Evolutionary conservation across 2,113 vertebrate genomes (phyloP), one percentile per base, ranked within the genome.

Genomic region (Struthidea cinerea): DNA sequence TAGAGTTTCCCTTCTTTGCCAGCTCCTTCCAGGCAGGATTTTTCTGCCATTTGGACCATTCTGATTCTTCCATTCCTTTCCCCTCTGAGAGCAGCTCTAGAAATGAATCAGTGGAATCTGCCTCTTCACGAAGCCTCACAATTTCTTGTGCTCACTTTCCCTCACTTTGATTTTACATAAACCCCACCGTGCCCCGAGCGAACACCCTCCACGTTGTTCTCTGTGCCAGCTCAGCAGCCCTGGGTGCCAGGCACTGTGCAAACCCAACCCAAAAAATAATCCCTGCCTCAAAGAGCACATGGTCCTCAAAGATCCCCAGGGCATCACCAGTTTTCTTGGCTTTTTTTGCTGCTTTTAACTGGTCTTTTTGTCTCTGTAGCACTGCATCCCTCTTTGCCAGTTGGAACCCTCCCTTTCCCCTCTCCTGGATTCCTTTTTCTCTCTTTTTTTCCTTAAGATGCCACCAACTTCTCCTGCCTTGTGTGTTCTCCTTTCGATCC

Each of bases 331-430:
- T 69, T 77, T 74, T 22, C 42, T 32, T 23, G 12, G 5, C 46
- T 47, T 20, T 32, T 84, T 47, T 68, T 86, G 86, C 94, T 93
- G 92, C 87, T 95, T 93, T 95, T 97, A 87, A 33, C 91, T 87
- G 89, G 74, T 57, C 64, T 52, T 83, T 87, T 53, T 92, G 82
- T 94, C 70, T 42, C n/a, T 22, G 56, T 75, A 78, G 26, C 46
- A 3, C 35, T 39, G 50, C 47, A 6, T 68, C 64, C 68, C 71
- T 60, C 46, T 83, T 77, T 63, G 71, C 70, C 26, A 44, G 35
- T 52, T 90, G 67, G 55, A 88, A 47, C 42, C 68, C 11, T 91
- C 67, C 83, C 76, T 74, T 52, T 41, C 41, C 44, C 55, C 41
- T 70, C 59, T 81, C 84, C 69, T 69, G 33, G 28, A 20, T 77